Evolutionary conservation across 2,797 vertebrate genomes (phyloP), one percentile per base, ranked within the genome.

Genomic region (Neopelma chrysocephalum): DNA sequence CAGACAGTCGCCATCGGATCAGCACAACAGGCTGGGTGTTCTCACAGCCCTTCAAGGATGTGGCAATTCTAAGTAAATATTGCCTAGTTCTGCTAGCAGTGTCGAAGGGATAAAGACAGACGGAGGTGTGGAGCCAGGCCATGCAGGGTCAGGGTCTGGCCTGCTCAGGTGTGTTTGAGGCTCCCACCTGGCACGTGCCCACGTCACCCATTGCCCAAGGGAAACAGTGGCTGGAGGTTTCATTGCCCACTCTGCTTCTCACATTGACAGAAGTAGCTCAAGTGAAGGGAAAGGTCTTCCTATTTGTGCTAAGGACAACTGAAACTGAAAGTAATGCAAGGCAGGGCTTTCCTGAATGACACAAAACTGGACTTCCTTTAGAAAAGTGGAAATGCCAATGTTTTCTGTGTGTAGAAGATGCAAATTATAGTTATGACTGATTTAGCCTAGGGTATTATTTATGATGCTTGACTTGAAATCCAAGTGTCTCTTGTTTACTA

Each of bases 281-380:
- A 8, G 16, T 11, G 15, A 27, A 22, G 56, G 47, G 13, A 23
- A 21, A 0, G 0, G 29, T 11, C 50, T 62, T 90, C 22, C 43
- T 36, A 0, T 31, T 54, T 4, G 2, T 71, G 12, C 29, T 22
- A 12, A 32, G 34, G 13, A 43, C 40, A 95, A 93, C 56, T 72
- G 92, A 97, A 97, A 97, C 77, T 45, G 70, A 89, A 96, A 96
- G 61, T 78, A 60, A n/a, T 1, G 38, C 26, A 4, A 69, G 38
- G 29, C 56, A 54, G 57, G 34, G 22, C 36, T 48, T 92, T 89
- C 38, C 62, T 9, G 15, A 32, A 11, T 36, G 15, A 18, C 18
- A 5, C 17, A 36, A 58, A 57, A 15, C 13, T 68, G 90, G 58
- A 7, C 47, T 77, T 82, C 45, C 56, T 42, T 31, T 22, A 38